Evolutionary conservation across 1,140 invertebrate genomes (phyloP), one percentile per base, ranked within the genome.

Genomic region (Radopholus similis): DNA sequence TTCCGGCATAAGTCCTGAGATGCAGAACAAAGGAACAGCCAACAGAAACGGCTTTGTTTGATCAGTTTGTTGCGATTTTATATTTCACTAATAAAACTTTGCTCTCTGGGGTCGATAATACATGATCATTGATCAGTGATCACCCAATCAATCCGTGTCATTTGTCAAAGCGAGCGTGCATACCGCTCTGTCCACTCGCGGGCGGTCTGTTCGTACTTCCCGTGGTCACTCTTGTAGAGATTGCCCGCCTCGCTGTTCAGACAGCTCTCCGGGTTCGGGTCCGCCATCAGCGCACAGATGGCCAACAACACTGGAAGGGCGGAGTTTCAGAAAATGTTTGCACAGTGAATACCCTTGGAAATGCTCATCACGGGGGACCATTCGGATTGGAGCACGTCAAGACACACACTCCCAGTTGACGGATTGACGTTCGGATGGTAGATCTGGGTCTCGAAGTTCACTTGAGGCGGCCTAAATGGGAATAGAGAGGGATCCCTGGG

Each of bases 381-480:
- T 85, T 97, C 93, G 86, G 92, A 90, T 87, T 92, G 89, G 86
- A 97, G 88, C 86, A 97, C 97, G 87, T 97, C 95, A 86, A 97
- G 89, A 88, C 95, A 97, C 88, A 97, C 97, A 87, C 91, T 94
- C 87, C 95, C 95, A n/a, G n/a, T n/a, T 89, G 96, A 97, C 88
- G 91, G 95, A 89, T 96, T 97, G 66, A 97, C 97, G 87, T 97
- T 97, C 83, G 94, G 94, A 87, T 97, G 94, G 88, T 96, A 97
- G 86, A 97, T 97, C 88, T 91, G 90, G 85, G 94, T 97, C 86
- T 92, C 95, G 87, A 97, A 96, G 86, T 91, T 90, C 86, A 97
- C 91, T 88, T 89, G 96, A 95, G 56, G 56, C 15, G 56, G 82
- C n/a, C n/a, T n/a, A n/a, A n/a, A n/a, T n/a, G n/a, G n/a, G n/a